These are phyloP conservation scores for Amphipoea oculea DNA, from an alignment of 2,888 invertebrate genomes.

Conservation along the genomic window DNA sequence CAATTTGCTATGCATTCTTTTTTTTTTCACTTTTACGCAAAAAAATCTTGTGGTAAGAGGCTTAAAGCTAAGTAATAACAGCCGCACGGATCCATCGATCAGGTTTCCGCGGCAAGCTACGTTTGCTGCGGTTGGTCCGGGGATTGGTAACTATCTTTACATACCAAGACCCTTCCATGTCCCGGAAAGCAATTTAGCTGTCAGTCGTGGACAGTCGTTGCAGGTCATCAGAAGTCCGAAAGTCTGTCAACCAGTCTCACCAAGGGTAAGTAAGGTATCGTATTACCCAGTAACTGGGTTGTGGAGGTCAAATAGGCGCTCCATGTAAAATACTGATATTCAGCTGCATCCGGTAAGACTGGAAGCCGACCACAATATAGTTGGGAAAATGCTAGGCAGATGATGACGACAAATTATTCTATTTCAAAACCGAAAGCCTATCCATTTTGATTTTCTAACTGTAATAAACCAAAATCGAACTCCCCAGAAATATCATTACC, in stretches of 20 bases:
- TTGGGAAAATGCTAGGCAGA: no score
- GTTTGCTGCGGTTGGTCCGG: no score
- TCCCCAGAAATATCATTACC: conserved; percentile 65
- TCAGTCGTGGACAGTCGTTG: background rate
- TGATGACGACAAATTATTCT: no score
- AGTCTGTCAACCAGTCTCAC: background rate
- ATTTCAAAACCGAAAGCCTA: background rate
- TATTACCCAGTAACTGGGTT: background rate
- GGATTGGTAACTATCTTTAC: no score
- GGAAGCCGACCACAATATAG: background rate
- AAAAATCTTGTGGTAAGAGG: background rate
- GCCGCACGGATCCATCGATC: background rate
- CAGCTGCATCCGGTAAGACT: background rate
- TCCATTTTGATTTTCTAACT: background rate
- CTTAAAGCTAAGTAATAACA: background rate
- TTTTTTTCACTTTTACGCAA: background rate
- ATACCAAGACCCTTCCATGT: no score
- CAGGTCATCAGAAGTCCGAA: background rate
- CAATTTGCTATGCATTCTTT: background rate
- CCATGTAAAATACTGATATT: background rate
- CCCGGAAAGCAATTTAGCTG: no score
- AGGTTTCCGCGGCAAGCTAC: background rate
- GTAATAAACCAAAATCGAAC: conserved; percentile 30
- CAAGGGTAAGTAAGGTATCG: background rate
- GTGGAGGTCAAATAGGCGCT: no score